Evolutionary conservation across 2,888 invertebrate genomes (phyloP).

Genomic region (Doris montereyensis): DNA sequence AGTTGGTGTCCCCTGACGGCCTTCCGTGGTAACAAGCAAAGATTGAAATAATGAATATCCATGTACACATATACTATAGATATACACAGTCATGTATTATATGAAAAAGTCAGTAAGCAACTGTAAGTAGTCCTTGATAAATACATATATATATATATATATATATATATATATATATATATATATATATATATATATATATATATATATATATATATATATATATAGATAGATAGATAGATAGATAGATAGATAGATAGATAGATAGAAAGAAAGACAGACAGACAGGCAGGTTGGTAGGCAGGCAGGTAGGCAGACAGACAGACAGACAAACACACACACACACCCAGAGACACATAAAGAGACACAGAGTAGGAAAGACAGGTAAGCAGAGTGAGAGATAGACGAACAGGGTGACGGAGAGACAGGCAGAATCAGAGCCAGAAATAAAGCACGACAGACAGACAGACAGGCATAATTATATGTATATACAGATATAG

Average conservation of each 20-base stretch:
- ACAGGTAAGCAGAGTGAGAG: not conserved
- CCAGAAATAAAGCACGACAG: not conserved
- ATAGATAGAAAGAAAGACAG: no score
- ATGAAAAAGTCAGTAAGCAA: not conserved
- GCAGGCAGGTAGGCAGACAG: no score
- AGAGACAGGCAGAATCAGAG: not conserved
- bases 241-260: not conserved
- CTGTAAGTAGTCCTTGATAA: not conserved
- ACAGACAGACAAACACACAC: no score
- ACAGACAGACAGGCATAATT: no score
- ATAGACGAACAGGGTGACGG: not conserved
- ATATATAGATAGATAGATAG: no score
- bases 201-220: not conserved
- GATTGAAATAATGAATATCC: not conserved
- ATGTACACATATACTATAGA: not conserved
- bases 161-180: no score
- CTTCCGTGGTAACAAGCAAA: constrained; percentile 41
- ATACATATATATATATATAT: no score
- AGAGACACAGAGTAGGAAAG: not conserved
- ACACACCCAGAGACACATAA: not conserved
- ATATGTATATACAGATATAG: no score
- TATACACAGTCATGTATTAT: not conserved
- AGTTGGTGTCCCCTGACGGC: constrained; percentile 52
- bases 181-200: not conserved
- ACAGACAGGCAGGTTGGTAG: no score